Evolutionary conservation across 2,797 vertebrate genomes (phyloP), one percentile per base, ranked within the genome.

Genomic region (Phyllotis vaccarum): DNA sequence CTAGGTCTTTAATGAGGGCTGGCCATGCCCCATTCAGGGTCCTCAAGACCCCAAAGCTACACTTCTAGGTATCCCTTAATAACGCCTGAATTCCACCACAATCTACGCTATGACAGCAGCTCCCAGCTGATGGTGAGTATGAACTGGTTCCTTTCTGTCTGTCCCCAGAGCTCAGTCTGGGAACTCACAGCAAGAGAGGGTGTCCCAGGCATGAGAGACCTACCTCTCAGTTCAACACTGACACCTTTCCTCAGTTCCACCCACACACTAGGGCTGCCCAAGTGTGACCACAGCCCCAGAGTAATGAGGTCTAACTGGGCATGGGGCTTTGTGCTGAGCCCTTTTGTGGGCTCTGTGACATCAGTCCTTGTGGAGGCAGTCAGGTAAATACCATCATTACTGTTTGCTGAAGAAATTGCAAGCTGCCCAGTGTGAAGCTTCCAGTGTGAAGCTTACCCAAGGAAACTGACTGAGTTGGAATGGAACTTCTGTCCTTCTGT

Each of bases 191-290:
- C 11, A 6, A 40, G 82, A 86, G 86, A 74, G 60, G 79, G 29
- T 0, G 17, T 66, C 80, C n/a, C 43, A 43, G 83, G 94, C 82
- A 62, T 56, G 76, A 90, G 64, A 70, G 49, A 19, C 40, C 31
- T 5, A 19, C 11, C 0, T 3, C 49, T 54, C 40, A 0, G 19
- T 1, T 16, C 0, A 0, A 6, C 0, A 0, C 6, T 1, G 29
- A 2, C 24, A 1, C 29, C 0, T 49, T 8, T 14, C 22, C 52
- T 76, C 31, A 58, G 29, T 2, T 0, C 76, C 64, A 8, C 72
- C 83, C 74, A 37, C 66, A n/a, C 0, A 1, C 78, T 19, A 2
- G 21, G 29, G 31, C 37, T 46, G 27, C 87, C 52, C 40, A 58
- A 58, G 49, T 22, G 89, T 60, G 12, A 27, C 29, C 14, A 3